Conservation (phyloP, 2,888 invertebrate genomes). For the Alloscopus bannaensis region DNA sequence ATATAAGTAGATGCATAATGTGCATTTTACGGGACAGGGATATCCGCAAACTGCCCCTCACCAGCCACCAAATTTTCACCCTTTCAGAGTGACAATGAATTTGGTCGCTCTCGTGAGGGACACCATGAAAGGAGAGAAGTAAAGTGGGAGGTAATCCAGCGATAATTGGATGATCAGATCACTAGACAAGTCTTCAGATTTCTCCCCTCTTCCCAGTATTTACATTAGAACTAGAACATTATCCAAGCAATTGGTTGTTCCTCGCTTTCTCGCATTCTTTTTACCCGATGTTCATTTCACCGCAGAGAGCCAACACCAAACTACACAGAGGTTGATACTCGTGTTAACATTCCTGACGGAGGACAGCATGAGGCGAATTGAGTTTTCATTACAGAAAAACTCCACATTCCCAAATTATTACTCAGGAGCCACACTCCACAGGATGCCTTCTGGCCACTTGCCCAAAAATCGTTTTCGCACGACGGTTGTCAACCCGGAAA, state of each 20-base stretch:
- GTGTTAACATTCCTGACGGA: conserved; percentile 10
- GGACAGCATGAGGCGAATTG: conserved; percentile 68
- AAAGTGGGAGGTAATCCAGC: conserved; percentile 61
- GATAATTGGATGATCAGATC: conserved; percentile 67
- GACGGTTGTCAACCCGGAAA: neutral
- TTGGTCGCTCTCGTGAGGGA: neutral
- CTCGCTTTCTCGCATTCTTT: too few species aligned
- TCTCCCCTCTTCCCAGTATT: neutral
- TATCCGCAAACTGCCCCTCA: too few species aligned
- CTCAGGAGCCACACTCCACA: conserved; percentile 24
- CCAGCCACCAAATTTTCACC: too few species aligned
- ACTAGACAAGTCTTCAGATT: conserved; percentile 13
- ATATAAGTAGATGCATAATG: too few species aligned
- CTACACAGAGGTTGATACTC: too few species aligned
- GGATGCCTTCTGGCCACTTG: conserved; percentile 50
- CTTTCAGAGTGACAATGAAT: too few species aligned
- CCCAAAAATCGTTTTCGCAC: conserved; percentile 51
- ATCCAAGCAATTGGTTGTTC: too few species aligned
- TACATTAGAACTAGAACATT: too few species aligned
- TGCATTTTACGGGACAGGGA: too few species aligned
- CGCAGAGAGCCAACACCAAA: too few species aligned
- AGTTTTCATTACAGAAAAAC: conserved; percentile 67
- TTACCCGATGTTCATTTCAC: too few species aligned
- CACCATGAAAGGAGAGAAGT: conserved; percentile 10
- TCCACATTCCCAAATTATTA: conserved; percentile 20